A percentile compares a stretch with the other conserved stretches of the same genome.
Conservation (phyloP, 2,888 invertebrate genomes). For the Hypolimnas misippus region DNA sequence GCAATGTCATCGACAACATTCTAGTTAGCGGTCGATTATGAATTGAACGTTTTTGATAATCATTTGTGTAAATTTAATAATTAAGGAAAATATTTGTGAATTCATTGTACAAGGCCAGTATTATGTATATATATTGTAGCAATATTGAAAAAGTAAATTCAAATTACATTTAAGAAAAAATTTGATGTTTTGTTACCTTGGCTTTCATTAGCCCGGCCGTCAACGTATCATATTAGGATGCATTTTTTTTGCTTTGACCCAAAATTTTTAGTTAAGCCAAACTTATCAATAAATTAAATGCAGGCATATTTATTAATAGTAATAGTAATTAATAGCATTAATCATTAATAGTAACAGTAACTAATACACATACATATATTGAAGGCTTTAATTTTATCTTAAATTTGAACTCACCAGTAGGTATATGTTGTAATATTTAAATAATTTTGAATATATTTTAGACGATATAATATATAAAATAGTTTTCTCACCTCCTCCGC, state of each 20-base stretch:
- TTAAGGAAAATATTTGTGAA: not conserved
- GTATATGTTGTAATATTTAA: not conserved
- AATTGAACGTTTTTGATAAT: slow-evolving; percentile 2
- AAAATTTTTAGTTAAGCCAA: too few species aligned
- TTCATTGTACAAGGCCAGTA: not conserved
- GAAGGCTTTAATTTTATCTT: too few species aligned
- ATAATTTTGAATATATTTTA: not conserved
- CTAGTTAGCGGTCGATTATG: slow-evolving; percentile 15
- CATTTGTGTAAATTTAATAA: slow-evolving; percentile 9
- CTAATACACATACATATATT: too few species aligned
- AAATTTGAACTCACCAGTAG: too few species aligned
- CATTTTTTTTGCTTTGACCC: too few species aligned
- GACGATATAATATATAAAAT: not conserved
- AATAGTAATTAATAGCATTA: too few species aligned
- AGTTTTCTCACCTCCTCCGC: slow-evolving; percentile 89
- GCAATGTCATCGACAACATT: slow-evolving; percentile 6
- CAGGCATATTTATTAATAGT: too few species aligned
- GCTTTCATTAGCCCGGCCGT: too few species aligned
- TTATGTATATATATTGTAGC: not conserved
- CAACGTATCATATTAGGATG: too few species aligned
- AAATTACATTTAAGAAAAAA: not conserved
- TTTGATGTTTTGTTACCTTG: not conserved
- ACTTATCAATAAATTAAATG: too few species aligned
- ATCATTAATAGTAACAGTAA: too few species aligned
- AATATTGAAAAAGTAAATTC: not conserved